These are phyloP conservation scores for Stomatorhinus walkeri DNA, from an alignment of 2,797 vertebrate genomes.

Conservation along the genomic window DNA sequence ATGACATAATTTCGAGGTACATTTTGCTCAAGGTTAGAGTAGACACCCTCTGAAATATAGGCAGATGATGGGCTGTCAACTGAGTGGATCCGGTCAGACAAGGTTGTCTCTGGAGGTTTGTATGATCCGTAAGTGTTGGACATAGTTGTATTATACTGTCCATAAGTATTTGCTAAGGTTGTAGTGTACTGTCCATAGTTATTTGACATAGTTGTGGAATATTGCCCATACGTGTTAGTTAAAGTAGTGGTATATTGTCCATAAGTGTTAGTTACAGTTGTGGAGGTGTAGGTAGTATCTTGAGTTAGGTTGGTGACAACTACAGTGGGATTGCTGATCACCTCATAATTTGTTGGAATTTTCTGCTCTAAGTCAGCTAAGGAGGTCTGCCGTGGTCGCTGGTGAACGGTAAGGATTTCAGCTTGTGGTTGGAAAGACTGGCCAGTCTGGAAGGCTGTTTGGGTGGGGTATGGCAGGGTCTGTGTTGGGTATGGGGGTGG, in stretches of 20 bases:
- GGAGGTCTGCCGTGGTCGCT: conserved; percentile 87
- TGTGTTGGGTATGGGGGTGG: conserved; percentile 69
- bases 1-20: conserved; percentile 97
- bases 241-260: conserved; percentile 66
- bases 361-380: conserved; percentile 95
- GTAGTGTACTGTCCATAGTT: conserved; percentile 77
- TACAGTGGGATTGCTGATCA: conserved; percentile 71
- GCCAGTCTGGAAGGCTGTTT: conserved; percentile 58
- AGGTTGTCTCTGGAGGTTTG: conserved; percentile 66
- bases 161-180: conserved; percentile 61
- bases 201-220: conserved; percentile 48
- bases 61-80: conserved; percentile 69
- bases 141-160: conserved; percentile 63
- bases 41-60: conserved; percentile 80
- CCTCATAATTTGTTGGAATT: conserved; percentile 91
- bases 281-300: conserved; percentile 64
- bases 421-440: conserved; percentile 69
- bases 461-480: conserved; percentile 67
- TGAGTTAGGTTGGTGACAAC: conserved; percentile 73
- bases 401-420: conserved; percentile 72
- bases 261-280: conserved; percentile 59
- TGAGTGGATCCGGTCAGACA: conserved; percentile 59
- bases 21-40: conserved; percentile 87
- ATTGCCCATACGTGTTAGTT: conserved; percentile 72
- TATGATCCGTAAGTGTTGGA: conserved; percentile 73